Base-by-base conservation (phyloP, 2,113 vertebrate genomes). In the Thymallus thymallus region DNA sequence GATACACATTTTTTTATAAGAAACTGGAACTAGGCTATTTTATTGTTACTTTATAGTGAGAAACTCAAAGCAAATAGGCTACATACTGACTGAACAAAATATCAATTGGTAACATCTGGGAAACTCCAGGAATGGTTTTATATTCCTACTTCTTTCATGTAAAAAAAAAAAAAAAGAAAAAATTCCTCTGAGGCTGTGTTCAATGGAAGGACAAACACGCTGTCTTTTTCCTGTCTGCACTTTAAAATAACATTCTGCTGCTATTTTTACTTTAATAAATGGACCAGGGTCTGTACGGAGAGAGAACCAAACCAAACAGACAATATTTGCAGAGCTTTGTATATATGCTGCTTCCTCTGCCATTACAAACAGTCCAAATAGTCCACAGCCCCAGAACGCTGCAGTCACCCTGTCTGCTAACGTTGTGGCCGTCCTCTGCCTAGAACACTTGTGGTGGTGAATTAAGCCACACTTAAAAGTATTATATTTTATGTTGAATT, bases 181-280 rank as follows among this genome's bases (percentile, higher is more conserved):
- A 69, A 16, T 35, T 10, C 51, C 10, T 78, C 55, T 64, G 30
- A n/a, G 29, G 12, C 63, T 35, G 70, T 71, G 71, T 48, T 77
- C 3, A 66, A 72, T 68, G 73, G 26, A 79, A 56, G 68, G 69
- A 80, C 84, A 45, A 48, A 29, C 14, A 48, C 68, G 51, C 5
- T 45, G 80, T 60, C 82, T 85, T 78, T 66, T 23, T 68, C 26
- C 41, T 84, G n/a, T n/a, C 74, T 60, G 60, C 83, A 41, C 9
- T 72, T 83, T 82, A 64, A 87, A 69, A 68, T 29, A 26, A 32
- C 73, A 72, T 75, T 73, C 62, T 1, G 26, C 71, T 81, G 80
- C 77, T 79, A 83, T 64, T 46, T 46, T 56, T 72, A 63, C 63
- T 66, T 70, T 64, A 70, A 80, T 72, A 51, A 51, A 4, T 18